phyloP scores from a whole-genome alignment of 2,888 invertebrate species.

The Caenorhabditis sp. region DNA sequence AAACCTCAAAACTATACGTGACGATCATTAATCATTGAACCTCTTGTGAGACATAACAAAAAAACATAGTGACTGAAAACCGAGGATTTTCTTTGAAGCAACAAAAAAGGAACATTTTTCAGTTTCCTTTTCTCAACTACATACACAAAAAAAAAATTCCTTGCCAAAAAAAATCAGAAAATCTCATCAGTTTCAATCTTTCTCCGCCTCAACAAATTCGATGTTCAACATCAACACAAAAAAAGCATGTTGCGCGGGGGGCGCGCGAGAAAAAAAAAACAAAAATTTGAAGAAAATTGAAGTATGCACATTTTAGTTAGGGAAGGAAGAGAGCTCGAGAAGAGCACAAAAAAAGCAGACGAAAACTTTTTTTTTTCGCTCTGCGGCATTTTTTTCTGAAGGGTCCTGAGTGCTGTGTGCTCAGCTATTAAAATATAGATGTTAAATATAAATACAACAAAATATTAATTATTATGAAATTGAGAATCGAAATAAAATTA shows the following conservation, averaged over 20 bases:
- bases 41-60: too few species aligned
- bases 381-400: too few species aligned
- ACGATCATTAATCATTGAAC: too few species aligned
- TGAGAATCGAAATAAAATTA: neutral
- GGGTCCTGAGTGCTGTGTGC: too few species aligned
- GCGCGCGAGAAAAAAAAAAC: neutral
- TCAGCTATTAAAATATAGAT: too few species aligned
- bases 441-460: too few species aligned
- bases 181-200: constrained; percentile 1
- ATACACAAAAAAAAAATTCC: neutral
- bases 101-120: neutral
- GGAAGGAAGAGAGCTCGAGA: neutral
- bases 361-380: neutral
- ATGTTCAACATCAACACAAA: neutral
- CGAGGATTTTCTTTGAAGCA: too few species aligned
- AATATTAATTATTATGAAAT: too few species aligned
- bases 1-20: too few species aligned
- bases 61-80: too few species aligned
- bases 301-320: constrained; percentile 1
- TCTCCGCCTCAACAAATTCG: neutral
- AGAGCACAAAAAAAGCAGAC: neutral
- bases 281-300: neutral
- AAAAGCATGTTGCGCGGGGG: neutral
- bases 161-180: neutral
- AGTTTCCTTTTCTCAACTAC: neutral